Percentiles rank a stretch among this genome's conserved stretches.
These are phyloP conservation scores for Tortrix viridana DNA, from an alignment of 2,888 invertebrate species.

Conservation along the genomic window DNA sequence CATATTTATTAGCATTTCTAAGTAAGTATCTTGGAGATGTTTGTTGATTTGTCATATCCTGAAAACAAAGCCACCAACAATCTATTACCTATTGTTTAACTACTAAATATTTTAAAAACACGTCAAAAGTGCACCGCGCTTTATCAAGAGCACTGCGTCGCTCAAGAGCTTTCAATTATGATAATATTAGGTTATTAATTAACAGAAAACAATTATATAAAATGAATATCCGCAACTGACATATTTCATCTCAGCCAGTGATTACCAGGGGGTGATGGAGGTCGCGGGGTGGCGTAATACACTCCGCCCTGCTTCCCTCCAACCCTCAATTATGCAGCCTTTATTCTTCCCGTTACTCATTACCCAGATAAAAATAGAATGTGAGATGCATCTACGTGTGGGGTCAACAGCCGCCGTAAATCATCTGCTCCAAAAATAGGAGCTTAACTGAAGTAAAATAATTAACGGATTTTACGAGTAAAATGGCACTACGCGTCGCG, in stretches of 20 bases:
- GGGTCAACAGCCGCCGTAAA: slow-evolving; percentile 6
- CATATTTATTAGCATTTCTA: too few relatives aligned
- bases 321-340: slow-evolving; percentile 68
- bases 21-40: not conserved
- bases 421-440: slow-evolving; percentile 6
- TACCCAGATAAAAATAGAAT: slow-evolving; percentile 12
- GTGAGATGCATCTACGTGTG: slow-evolving; percentile 15
- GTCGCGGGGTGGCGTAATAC: slow-evolving; percentile 52
- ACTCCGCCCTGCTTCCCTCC: slow-evolving; percentile 59
- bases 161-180: not conserved
- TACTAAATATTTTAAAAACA: too few relatives aligned
- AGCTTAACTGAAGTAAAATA: too few relatives aligned
- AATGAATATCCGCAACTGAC: not conserved
- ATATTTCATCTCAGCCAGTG: slow-evolving; percentile 41
- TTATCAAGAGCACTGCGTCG: too few relatives aligned
- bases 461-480: too few relatives aligned
- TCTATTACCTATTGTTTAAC: not conserved
- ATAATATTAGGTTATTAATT: not conserved
- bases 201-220: not conserved
- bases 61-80: not conserved
- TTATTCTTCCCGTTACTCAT: slow-evolving; percentile 19
- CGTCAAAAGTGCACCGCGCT: too few relatives aligned
- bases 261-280: slow-evolving; percentile 51
- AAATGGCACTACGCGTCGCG: too few relatives aligned
- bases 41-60: slow-evolving; percentile 7